Evolutionary conservation across 2,888 invertebrate species (phyloP).

Genomic region (Cartodere bifasciata): DNA sequence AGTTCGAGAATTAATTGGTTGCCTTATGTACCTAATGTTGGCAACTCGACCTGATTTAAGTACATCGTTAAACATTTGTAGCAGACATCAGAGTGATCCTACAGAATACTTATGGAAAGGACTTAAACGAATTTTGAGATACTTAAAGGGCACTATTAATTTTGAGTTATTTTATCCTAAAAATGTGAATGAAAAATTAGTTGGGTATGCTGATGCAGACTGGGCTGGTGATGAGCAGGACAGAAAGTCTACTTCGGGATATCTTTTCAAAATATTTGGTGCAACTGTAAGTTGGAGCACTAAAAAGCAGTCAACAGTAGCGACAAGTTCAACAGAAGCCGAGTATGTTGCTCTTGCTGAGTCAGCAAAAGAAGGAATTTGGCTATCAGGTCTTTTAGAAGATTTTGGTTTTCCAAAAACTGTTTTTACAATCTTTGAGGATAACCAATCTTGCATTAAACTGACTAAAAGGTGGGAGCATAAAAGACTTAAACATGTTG

Average conservation of each 20-base stretch:
- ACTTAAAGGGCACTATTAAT: slow-evolving; percentile 13
- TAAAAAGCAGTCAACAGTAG: slow-evolving; percentile 22
- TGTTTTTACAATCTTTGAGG: slow-evolving; percentile 9
- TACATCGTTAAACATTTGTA: slow-evolving; percentile 10
- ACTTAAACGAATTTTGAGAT: slow-evolving; percentile 16
- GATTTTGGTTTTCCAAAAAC: slow-evolving; percentile 14
- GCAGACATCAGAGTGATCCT: slow-evolving; percentile 12
- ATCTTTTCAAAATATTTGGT: slow-evolving; percentile 19
- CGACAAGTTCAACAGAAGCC: slow-evolving; percentile 25
- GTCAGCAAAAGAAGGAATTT: slow-evolving; percentile 20
- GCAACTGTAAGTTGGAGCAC: slow-evolving; percentile 22
- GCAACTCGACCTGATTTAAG: slow-evolving; percentile 12
- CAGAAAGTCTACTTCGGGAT: slow-evolving; percentile 25
- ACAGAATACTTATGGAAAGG: slow-evolving; percentile 10
- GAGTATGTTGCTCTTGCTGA: slow-evolving; percentile 24
- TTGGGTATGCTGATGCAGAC: slow-evolving; percentile 22
- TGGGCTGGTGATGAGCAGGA: slow-evolving; percentile 19
- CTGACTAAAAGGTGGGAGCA: slow-evolving; percentile 9
- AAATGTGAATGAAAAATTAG: slow-evolving; percentile 4
- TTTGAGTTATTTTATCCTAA: slow-evolving; percentile 9
- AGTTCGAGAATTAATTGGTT: slow-evolving; percentile 13
- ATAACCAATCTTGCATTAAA: slow-evolving; percentile 14
- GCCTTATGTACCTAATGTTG: slow-evolving; percentile 13
- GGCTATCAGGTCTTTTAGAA: slow-evolving; percentile 19
- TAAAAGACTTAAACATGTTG: slow-evolving; percentile 9